These are phyloP conservation scores for Trissoscelio sp. DNA, from an alignment of 2,888 invertebrate genomes.

Conservation along the genomic window DNA sequence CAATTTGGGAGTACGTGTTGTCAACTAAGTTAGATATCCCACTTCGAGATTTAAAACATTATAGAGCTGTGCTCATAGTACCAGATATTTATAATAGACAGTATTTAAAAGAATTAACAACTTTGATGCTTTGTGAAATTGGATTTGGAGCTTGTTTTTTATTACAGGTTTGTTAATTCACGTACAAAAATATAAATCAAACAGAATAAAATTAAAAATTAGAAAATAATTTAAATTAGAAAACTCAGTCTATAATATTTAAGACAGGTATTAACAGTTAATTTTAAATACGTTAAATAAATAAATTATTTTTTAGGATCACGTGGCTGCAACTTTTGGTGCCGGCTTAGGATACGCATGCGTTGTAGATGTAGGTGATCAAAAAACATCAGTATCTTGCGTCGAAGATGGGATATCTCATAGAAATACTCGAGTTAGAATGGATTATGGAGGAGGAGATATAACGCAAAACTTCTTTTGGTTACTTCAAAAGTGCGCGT, in stretches of 20 bases:
- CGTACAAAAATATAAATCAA: not conserved
- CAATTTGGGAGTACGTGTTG: slow-evolving; percentile 94
- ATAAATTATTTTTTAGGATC: slow-evolving; percentile 86
- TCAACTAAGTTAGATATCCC: slow-evolving; percentile 90
- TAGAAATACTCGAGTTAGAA: slow-evolving; percentile 90
- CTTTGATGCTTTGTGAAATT: slow-evolving; percentile 90
- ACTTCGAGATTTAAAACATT: slow-evolving; percentile 88
- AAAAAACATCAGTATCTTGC: slow-evolving; percentile 97
- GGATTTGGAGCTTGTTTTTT: slow-evolving; percentile 94
- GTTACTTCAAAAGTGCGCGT: slow-evolving; percentile 94
- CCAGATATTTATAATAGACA: slow-evolving; percentile 95
- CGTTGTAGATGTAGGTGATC: slow-evolving; percentile 97
- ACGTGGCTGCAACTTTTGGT: slow-evolving; percentile 93
- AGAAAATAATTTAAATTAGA: not conserved
- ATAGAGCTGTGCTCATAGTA: slow-evolving; percentile 93
- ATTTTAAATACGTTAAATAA: too few species aligned
- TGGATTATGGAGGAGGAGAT: slow-evolving; percentile 96
- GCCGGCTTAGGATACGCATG: slow-evolving; percentile 94
- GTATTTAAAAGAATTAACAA: slow-evolving; percentile 93
- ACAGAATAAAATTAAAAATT: not conserved
- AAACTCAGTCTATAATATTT: too few species aligned
- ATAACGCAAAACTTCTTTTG: slow-evolving; percentile 95
- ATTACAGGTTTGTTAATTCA: slow-evolving; percentile 87
- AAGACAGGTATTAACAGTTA: too few species aligned
- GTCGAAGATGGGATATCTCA: slow-evolving; percentile 98